A percentile compares a stretch with the other conserved stretches of the same genome.
Evolutionary conservation across 53 echinoderm and acorn worm genomes (phyloP).

Genomic region (Glandiceps talaboti): DNA sequence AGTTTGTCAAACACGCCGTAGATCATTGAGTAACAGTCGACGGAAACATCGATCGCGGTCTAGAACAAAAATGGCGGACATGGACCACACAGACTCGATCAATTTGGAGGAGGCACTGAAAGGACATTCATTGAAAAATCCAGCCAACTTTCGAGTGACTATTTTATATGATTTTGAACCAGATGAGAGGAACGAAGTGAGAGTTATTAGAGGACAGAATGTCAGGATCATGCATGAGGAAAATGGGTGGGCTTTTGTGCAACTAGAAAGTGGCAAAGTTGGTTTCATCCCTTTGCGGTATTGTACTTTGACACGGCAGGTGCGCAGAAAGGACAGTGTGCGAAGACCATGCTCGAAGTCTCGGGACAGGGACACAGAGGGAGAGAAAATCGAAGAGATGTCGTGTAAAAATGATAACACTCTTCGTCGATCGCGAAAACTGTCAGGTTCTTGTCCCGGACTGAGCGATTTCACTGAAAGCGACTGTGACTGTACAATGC

Average conservation of each 20-base stretch:
- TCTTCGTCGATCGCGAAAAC: background rate
- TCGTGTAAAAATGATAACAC: background rate
- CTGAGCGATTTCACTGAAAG: background rate
- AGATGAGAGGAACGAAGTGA: background rate
- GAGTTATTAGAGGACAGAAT: background rate
- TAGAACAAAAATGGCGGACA: background rate
- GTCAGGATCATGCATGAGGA: background rate
- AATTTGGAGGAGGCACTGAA: background rate
- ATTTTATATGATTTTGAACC: background rate
- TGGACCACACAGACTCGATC: background rate
- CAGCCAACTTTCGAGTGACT: background rate
- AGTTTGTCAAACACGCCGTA: slow-evolving; percentile 28
- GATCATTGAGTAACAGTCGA: slow-evolving; percentile 9
- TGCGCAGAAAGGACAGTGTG: background rate
- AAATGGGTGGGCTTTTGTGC: background rate
- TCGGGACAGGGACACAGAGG: background rate
- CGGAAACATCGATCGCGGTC: background rate
- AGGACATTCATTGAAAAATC: background rate
- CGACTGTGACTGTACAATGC: background rate
- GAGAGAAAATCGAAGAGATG: background rate
- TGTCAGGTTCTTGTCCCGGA: background rate
- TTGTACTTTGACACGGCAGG: background rate
- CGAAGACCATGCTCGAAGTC: background rate
- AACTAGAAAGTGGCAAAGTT: background rate
- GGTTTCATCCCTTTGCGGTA: background rate